A percentile compares a stretch with the other conserved stretches of the same genome.
Conservation (phyloP, 2,797 vertebrate genomes). For the Acomys russatus region DNA sequence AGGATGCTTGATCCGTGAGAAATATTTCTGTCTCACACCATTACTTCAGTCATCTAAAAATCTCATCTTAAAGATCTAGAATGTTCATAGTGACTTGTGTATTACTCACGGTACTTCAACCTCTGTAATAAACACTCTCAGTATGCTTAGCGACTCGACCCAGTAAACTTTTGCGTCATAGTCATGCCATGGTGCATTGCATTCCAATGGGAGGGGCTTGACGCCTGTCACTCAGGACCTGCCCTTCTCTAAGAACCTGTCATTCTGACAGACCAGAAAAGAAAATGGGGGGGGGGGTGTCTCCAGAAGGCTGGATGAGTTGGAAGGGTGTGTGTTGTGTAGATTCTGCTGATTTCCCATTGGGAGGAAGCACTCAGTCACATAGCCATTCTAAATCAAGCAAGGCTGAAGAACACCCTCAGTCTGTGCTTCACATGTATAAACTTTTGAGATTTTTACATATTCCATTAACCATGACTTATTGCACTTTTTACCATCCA, state of each 20-base stretch:
- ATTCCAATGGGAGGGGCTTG: neutral
- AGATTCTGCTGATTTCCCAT: neutral
- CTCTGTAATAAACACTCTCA: conserved; percentile 16
- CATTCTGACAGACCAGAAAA: neutral
- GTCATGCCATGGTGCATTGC: neutral
- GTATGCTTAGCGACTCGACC: neutral
- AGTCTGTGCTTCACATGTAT: neutral
- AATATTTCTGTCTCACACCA: neutral
- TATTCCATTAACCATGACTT: conserved; percentile 10
- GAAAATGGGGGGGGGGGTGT: neutral
- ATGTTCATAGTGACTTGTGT: neutral
- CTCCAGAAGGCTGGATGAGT: neutral
- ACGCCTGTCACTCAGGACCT: neutral
- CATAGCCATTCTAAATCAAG: neutral
- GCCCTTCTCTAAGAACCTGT: neutral
- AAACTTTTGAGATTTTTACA: conserved; percentile 14
- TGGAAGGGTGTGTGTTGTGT: neutral
- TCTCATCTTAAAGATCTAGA: conserved; percentile 35
- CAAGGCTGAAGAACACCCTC: neutral
- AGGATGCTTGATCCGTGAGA: neutral
- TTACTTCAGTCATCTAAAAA: conserved; percentile 19
- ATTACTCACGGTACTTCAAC: neutral
- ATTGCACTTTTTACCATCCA: neutral
- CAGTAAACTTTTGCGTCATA: conserved; percentile 20
- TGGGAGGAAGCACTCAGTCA: conserved; percentile 13